A percentile compares a stretch with the other conserved stretches of the same genome.
Conservation (phyloP, 2,113 vertebrate species). For the Pteruthius melanotis region DNA sequence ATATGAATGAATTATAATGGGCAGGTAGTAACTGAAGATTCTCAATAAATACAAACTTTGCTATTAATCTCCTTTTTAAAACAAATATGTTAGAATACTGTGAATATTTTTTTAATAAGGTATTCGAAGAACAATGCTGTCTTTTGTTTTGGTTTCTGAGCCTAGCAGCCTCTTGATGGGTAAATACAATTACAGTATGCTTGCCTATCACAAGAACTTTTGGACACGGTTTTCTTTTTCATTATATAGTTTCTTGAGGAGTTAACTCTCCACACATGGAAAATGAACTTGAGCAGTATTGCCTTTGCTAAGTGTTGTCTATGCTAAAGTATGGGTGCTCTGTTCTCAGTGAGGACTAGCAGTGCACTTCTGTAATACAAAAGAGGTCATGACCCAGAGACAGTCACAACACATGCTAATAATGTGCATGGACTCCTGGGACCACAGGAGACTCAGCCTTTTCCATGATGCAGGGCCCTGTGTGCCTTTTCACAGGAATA, state of each 20-base stretch:
- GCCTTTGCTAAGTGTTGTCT: not conserved
- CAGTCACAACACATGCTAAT: not conserved
- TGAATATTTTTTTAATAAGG: not conserved
- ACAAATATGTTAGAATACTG: not conserved
- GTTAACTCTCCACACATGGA: not conserved
- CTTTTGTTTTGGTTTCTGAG: not conserved
- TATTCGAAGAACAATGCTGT: not conserved
- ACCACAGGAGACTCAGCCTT: not conserved
- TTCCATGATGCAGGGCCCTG: not conserved
- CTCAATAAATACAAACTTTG: not conserved
- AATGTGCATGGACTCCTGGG: not conserved
- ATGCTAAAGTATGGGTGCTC: not conserved
- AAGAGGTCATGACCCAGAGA: not conserved
- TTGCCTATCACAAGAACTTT: not conserved
- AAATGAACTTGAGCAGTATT: not conserved
- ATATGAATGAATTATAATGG: slow-evolving; percentile 3
- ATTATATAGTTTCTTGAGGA: not conserved
- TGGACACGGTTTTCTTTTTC: not conserved
- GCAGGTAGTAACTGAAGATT: not conserved
- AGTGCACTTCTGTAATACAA: not conserved
- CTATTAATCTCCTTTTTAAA: not conserved
- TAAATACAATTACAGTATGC: not conserved
- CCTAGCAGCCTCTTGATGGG: not conserved
- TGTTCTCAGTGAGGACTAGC: not conserved
- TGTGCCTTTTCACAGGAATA: not conserved